Conservation (phyloP, 1,140 invertebrate genomes). For the Scaptomyza graminum region DNA sequence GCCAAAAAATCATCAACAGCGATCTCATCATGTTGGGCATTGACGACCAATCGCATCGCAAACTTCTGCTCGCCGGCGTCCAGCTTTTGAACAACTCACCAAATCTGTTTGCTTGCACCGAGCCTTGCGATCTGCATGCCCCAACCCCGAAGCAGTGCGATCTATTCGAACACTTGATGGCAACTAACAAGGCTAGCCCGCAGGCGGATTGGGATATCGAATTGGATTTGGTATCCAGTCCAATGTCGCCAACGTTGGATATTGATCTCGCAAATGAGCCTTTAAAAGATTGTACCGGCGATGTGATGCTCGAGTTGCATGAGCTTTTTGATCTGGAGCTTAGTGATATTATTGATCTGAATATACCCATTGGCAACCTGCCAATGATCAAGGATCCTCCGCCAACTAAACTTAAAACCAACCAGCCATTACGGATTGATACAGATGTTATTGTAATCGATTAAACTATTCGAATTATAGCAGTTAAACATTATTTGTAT, state of each 20-base stretch:
- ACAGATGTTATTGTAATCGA: background rate
- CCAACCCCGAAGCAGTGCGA: background rate
- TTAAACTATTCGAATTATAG: background rate
- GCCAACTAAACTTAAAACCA: background rate
- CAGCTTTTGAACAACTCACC: slow-evolving; percentile 41
- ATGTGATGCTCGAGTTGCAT: background rate
- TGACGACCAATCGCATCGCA: slow-evolving; percentile 30
- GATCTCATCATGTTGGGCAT: slow-evolving; percentile 56
- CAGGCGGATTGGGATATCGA: background rate
- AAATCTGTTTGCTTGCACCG: slow-evolving; percentile 12
- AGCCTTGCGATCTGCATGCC: slow-evolving; percentile 32
- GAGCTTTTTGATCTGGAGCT: background rate
- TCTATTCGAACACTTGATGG: background rate
- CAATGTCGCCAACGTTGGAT: background rate
- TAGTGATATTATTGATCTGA: background rate
- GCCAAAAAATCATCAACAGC: slow-evolving; percentile 42
- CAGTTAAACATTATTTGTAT: background rate
- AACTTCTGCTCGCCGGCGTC: slow-evolving; percentile 46
- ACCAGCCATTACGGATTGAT: background rate
- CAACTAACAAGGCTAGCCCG: background rate
- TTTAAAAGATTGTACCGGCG: background rate
- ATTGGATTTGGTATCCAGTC: background rate
- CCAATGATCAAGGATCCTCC: background rate
- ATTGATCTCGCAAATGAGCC: too few relatives aligned
- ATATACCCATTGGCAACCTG: background rate